Conservation (phyloP, 2,797 vertebrate species). For the Meda fulgida region DNA sequence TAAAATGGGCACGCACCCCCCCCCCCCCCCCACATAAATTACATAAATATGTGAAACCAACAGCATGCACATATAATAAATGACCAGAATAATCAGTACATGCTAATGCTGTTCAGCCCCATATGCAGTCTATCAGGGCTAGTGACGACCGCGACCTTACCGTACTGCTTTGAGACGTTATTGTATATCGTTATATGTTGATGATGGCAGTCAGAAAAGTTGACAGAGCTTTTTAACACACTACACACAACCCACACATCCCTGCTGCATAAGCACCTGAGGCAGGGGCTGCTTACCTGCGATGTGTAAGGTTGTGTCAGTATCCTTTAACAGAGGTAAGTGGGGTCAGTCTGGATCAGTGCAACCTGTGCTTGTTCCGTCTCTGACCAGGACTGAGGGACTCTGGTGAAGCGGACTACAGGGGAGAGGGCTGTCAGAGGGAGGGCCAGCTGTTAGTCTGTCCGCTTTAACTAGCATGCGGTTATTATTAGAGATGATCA, state of each 20-base stretch:
- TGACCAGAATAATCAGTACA: not conserved
- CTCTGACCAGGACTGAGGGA: conserved; percentile 76
- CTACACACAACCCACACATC: conserved; percentile 20
- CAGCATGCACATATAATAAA: not conserved
- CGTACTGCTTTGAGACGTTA: not conserved
- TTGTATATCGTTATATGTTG: not conserved
- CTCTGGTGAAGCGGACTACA: conserved; percentile 68
- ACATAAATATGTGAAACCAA: not conserved
- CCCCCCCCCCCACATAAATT: not conserved
- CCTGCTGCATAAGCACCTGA: not conserved
- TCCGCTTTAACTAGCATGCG: conserved; percentile 81
- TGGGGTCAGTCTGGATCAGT: conserved; percentile 66
- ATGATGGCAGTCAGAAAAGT: not conserved
- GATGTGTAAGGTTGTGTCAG: conserved; percentile 61
- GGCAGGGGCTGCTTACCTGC: conserved; percentile 58
- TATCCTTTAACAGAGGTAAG: conserved; percentile 67
- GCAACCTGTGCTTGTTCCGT: conserved; percentile 73
- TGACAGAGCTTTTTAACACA: not conserved
- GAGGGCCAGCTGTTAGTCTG: conserved; percentile 47
- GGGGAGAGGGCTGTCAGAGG: conserved; percentile 22
- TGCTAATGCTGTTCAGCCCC: not conserved
- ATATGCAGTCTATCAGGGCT: not conserved
- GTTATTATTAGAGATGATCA: conserved; percentile 91
- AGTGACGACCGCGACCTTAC: not conserved
- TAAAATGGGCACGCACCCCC: no score